Evolutionary conservation across 92 coral and sea anemone species (phyloP).

Genomic region (Pocillopora grandis): DNA sequence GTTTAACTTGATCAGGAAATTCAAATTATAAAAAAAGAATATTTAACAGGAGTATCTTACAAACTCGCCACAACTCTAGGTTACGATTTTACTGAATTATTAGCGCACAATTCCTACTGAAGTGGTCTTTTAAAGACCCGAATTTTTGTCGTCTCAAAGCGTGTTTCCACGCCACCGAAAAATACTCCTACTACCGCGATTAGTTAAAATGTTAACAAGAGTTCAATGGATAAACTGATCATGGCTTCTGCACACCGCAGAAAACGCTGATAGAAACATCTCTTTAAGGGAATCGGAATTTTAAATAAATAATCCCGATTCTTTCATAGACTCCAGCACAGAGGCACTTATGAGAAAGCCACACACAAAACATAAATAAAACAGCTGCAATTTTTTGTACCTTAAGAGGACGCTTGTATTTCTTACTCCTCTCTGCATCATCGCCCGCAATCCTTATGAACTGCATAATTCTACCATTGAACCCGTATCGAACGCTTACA

Average conservation of each 20-base stretch:
- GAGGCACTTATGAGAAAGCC: conserved; percentile 8
- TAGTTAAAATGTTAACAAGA: too few species aligned
- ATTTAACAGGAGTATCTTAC: background rate
- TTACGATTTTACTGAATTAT: too few species aligned
- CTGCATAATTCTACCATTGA: conserved; percentile 15
- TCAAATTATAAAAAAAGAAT: too few species aligned
- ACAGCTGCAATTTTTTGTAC: background rate
- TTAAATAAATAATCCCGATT: background rate
- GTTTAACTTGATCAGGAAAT: background rate
- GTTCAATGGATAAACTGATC: too few species aligned
- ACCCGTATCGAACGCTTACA: background rate
- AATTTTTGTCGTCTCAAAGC: too few species aligned
- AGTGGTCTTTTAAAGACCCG: too few species aligned
- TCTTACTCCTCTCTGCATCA: conserved; percentile 16
- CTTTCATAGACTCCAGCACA: background rate
- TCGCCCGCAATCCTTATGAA: conserved; percentile 45
- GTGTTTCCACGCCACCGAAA: too few species aligned
- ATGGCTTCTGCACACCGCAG: background rate
- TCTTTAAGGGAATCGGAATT: background rate
- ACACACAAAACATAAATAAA: conserved; percentile 11
- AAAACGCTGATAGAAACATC: background rate
- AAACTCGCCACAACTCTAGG: background rate
- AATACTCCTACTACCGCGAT: too few species aligned
- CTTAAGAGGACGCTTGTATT: conserved; percentile 30
- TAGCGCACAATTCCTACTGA: too few species aligned